Conservation (phyloP, 2,888 invertebrate genomes). For the Chrysotoxum bicinctum region DNA sequence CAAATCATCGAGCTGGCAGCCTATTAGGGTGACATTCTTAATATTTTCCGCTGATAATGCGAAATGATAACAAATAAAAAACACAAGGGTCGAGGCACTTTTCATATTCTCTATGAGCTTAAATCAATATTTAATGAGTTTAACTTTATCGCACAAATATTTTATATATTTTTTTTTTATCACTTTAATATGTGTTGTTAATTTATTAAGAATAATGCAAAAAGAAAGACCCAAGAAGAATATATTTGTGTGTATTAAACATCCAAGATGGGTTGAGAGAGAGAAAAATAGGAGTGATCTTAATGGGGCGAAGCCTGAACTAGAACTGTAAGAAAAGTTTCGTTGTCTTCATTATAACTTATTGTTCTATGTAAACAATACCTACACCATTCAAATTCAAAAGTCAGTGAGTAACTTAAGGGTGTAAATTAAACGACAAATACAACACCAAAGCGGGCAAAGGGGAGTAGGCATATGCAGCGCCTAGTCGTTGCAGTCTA, state of each 20-base stretch:
- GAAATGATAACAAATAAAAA: slow-evolving; percentile 1
- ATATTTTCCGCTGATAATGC: not conserved
- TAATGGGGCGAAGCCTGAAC: slow-evolving; percentile 25
- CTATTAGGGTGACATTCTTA: slow-evolving; percentile 48
- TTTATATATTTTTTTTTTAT: not conserved
- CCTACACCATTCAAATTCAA: not conserved
- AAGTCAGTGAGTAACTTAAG: not conserved
- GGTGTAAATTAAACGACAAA: slow-evolving; percentile 40
- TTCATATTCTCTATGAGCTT: slow-evolving; percentile 12
- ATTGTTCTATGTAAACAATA: not conserved
- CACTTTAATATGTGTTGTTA: not conserved
- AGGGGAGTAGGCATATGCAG: not conserved
- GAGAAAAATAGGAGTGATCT: slow-evolving; percentile 13
- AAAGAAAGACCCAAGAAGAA: not conserved
- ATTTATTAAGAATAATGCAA: slow-evolving; percentile 27
- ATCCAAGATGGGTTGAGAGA: not conserved
- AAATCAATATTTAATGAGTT: not conserved
- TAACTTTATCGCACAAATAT: not conserved
- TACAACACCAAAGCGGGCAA: not conserved
- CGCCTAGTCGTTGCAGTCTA: not conserved
- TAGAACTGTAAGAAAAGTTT: slow-evolving; percentile 43
- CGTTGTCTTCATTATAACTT: slow-evolving; percentile 8
- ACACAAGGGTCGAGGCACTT: not conserved
- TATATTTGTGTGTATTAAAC: slow-evolving; percentile 4
- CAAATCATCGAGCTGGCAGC: slow-evolving; percentile 48